Conservation (phyloP, 23 tunicate genomes). For the Trididemnum miniatum region DNA sequence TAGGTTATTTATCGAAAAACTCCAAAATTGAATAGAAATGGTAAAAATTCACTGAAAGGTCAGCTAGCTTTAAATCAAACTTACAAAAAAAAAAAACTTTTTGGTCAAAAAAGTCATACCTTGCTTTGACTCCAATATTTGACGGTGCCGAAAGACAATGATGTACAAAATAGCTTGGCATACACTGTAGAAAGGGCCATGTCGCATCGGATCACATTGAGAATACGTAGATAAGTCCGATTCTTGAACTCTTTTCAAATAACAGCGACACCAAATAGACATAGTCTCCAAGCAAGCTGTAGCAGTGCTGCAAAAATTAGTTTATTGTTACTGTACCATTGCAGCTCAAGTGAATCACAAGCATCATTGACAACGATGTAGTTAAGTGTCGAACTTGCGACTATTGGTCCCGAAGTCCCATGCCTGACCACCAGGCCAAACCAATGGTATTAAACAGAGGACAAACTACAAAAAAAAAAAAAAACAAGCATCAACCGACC, state of each 20-base stretch:
- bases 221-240: background rate
- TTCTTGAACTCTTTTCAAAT: constrained; percentile 27
- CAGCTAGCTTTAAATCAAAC: no score
- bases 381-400: no score
- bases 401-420: no score
- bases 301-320: constrained; percentile 27
- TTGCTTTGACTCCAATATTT: constrained; percentile 32
- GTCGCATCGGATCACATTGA: constrained; percentile 38
- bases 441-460: no score
- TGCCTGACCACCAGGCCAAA: no score
- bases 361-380: no score
- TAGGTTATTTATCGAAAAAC: background rate
- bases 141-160: constrained; percentile 47
- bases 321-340: no score
- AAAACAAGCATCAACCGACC: no score
- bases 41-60: background rate
- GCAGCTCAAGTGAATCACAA: no score
- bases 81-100: no score
- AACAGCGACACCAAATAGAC: constrained; percentile 41
- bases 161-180: constrained; percentile 82
- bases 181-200: constrained; percentile 62
- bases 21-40: background rate
- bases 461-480: no score
- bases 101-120: constrained; percentile 4
- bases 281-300: constrained; percentile 29